Evolutionary conservation across 2,888 invertebrate species (phyloP).

Genomic region (Sarcophaga caerulescens): DNA sequence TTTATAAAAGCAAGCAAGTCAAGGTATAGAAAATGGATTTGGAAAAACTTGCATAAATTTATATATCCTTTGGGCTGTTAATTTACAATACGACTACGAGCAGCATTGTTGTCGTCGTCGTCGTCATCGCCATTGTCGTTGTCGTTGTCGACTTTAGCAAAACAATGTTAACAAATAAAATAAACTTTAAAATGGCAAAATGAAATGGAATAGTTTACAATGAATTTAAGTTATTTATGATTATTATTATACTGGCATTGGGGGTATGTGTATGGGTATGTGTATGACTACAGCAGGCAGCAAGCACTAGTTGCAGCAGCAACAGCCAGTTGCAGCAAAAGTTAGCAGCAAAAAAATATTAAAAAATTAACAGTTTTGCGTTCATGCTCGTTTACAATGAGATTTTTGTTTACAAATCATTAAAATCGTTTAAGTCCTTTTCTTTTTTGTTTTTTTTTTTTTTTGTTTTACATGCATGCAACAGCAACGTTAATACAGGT

Average conservation of each 20-base stretch:
- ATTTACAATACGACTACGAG: constrained; percentile 33
- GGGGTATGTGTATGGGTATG: neutral
- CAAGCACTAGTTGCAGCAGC: neutral
- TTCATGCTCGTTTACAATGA: constrained; percentile 54
- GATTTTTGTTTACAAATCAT: constrained; percentile 70
- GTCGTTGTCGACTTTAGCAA: constrained; percentile 19
- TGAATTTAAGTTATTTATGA: constrained; percentile 55
- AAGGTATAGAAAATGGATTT: constrained; percentile 35
- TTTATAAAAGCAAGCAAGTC: neutral
- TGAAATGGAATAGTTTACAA: constrained; percentile 48
- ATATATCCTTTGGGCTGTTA: constrained; percentile 58
- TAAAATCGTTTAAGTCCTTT: constrained; percentile 69
- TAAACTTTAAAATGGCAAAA: constrained; percentile 38
- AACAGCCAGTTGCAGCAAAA: constrained; percentile 1
- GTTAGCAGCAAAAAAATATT: neutral
- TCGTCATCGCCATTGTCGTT: neutral
- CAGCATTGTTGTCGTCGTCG: neutral
- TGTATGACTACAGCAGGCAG: neutral
- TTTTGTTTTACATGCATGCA: constrained; percentile 43
- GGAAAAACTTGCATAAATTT: constrained; percentile 48
- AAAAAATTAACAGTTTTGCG: neutral
- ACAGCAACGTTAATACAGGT: constrained; percentile 48
- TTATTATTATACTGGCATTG: constrained; percentile 22
- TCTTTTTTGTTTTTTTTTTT: no score
- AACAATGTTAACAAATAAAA: constrained; percentile 58